Base-by-base conservation (phyloP, 2,888 invertebrate genomes). In the Tineola bisselliella region DNA sequence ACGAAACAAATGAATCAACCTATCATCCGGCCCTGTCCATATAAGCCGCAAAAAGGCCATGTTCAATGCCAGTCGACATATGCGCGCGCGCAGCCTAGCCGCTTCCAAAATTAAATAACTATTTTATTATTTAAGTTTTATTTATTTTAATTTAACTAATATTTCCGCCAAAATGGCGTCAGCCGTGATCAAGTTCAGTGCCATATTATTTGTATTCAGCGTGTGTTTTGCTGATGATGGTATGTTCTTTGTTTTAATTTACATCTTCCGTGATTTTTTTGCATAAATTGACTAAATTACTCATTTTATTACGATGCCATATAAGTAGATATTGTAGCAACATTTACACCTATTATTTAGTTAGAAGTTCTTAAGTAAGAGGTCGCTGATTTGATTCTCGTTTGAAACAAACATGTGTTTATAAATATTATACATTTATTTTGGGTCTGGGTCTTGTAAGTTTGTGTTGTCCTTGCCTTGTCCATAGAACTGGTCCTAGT, bases 141-240 rank as follows among this genome's bases (percentile, higher is more conserved):
- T 66, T 67, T 65, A 63, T 68, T 72, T 25, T 67, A 66, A 68
- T 66, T 67, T 70, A 66, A 66, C 64, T 63, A 68, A 71, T 66
- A 65, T 68, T 68, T 64, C 64, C 66, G 72, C 69, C 73, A 67
- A 67, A 62, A 84, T 86, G 86, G 75, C 81, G 72, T 81, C 82
- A 66, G 74, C 79, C 73, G 81, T 84, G 76, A 74, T 84, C 62
- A 83, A 76, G 77, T 79, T 87, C 65, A 78, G 86, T 87, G 86
- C 77, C 74, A 72, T 87, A 74, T 71, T 86, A 64, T 68, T 84
- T 74, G 70, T 86, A 65, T 66, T 81, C 63, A 77, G 72, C 66
- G 75, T 73, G 63, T 75, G 75, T 67, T 67, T 70, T 59, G 86
- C 79, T 61, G 82, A 83, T 77, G 76, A 79, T 58, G 79, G 86